Percentiles rank a stretch among this genome's conserved stretches.
These are phyloP conservation scores for Stichodactyla helianthus DNA, from an alignment of 64 coral and sea anemone genomes.

Conservation along the genomic window DNA sequence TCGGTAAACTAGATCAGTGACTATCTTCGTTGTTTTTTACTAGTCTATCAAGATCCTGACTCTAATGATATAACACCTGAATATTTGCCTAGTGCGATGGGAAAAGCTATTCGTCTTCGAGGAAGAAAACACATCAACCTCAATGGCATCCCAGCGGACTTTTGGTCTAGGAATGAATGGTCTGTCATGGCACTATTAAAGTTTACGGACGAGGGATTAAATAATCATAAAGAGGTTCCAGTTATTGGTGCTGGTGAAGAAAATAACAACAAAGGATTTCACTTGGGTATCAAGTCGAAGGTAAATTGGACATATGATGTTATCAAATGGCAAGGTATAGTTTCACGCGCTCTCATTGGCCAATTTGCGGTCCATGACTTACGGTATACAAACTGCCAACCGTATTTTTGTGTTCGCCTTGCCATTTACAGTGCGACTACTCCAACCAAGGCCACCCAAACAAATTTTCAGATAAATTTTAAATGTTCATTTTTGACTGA, in stretches of 20 bases:
- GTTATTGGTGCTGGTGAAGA: slow-evolving; percentile 31
- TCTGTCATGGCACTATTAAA: slow-evolving; percentile 48
- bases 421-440: too few relatives aligned
- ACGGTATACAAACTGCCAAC: too few relatives aligned
- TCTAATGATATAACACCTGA: background rate
- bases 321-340: too few relatives aligned
- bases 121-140: slow-evolving; percentile 34
- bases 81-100: slow-evolving; percentile 32
- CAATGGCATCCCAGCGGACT: slow-evolving; percentile 21
- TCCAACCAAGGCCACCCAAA: too few relatives aligned
- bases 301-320: background rate
- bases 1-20: too few relatives aligned
- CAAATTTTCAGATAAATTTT: too few relatives aligned
- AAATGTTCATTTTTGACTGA: too few relatives aligned
- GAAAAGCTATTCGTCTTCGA: slow-evolving; percentile 32
- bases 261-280: slow-evolving; percentile 1
- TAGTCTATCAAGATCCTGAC: background rate
- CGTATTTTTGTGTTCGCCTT: too few relatives aligned
- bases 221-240: background rate
- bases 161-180: slow-evolving; percentile 45
- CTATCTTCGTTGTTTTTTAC: background rate
- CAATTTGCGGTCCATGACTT: too few relatives aligned
- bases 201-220: slow-evolving; percentile 25
- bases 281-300: slow-evolving; percentile 26
- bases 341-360: too few relatives aligned